A percentile compares a stretch with the other conserved stretches of the same genome.
phyloP scores from a whole-genome alignment of 2,888 invertebrate species.

The Urechis unicinctus region DNA sequence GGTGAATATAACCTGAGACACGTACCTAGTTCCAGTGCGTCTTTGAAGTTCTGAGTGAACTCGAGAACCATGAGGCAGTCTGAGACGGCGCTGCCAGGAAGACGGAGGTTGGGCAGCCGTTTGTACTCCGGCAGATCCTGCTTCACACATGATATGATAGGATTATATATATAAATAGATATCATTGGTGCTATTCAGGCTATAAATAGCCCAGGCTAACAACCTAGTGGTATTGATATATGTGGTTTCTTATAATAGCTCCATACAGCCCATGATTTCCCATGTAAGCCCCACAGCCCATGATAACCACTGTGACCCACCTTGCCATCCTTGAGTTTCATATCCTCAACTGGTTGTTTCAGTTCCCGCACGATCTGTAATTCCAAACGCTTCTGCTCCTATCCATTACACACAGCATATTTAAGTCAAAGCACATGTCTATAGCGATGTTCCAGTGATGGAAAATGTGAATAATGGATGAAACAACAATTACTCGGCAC shows the following conservation, averaged over 20 bases:
- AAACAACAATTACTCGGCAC: too few relatives aligned
- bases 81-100: conserved; percentile 83
- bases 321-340: conserved; percentile 63
- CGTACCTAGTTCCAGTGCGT: conserved; percentile 86
- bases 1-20: too few relatives aligned
- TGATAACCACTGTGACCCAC: too few relatives aligned
- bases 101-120: conserved; percentile 71
- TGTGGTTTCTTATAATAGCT: too few relatives aligned
- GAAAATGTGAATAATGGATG: too few relatives aligned
- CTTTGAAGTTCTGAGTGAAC: conserved; percentile 92
- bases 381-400: conserved; percentile 64
- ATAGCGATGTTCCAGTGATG: too few relatives aligned
- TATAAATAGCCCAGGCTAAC: too few relatives aligned
- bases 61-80: conserved; percentile 93
- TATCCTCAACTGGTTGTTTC: conserved; percentile 86
- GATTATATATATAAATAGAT: too few relatives aligned
- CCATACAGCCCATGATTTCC: too few relatives aligned
- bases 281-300: too few relatives aligned
- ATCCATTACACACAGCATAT: background rate
- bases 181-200: too few relatives aligned
- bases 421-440: too few relatives aligned
- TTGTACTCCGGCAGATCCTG: conserved; percentile 56
- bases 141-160: background rate
- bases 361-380: conserved; percentile 64
- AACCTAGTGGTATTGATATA: background rate